A percentile compares a stretch with the other conserved stretches of the same genome.
Evolutionary conservation across 2,113 vertebrate genomes (phyloP).

Genomic region (Solenodon paradoxus): DNA sequence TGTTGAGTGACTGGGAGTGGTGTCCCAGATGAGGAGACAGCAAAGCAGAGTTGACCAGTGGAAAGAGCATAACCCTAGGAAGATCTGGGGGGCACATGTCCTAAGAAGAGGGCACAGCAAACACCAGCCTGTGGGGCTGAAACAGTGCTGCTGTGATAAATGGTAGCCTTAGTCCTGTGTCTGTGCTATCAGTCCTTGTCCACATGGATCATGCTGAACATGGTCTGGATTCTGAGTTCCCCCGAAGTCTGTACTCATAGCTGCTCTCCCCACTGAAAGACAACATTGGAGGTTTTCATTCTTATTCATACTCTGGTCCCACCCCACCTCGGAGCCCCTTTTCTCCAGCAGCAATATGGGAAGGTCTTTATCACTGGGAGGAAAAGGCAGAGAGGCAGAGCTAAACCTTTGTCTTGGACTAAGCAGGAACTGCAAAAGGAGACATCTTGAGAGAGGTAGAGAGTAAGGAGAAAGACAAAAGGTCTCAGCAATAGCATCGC

Average conservation of each 20-base stretch:
- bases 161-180: neutral
- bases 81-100: fast-evolving
- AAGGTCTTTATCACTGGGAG: neutral
- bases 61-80: neutral
- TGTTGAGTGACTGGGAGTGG: neutral
- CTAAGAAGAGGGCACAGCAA: too few relatives aligned
- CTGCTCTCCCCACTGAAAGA: neutral
- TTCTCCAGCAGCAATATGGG: neutral
- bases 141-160: fast-evolving
- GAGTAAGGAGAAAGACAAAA: too few relatives aligned
- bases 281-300: neutral
- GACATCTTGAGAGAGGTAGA: neutral
- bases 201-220: neutral
- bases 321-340: neutral
- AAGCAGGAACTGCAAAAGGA: neutral
- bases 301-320: neutral
- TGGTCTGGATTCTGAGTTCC: neutral
- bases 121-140: neutral
- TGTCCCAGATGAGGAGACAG: neutral
- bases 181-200: neutral
- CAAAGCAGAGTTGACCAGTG: neutral
- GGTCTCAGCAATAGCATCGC: neutral
- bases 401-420: neutral
- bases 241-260: neutral
- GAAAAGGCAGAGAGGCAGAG: fast-evolving